Conservation (phyloP, 2,888 invertebrate species). For the Caenorhabditis doughertyi region DNA sequence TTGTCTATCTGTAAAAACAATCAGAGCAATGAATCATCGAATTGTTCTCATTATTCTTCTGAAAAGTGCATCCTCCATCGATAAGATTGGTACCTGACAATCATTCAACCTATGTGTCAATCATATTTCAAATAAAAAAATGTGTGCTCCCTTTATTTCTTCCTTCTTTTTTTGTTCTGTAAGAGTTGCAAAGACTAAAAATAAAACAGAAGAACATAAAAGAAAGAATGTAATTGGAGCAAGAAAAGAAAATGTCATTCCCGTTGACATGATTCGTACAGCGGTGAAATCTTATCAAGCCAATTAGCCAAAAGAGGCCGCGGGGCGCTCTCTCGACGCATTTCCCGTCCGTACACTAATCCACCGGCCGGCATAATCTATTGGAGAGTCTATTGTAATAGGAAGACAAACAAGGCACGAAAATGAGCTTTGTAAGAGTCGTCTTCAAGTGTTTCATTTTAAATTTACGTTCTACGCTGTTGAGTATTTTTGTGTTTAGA, state of each 20-base stretch:
- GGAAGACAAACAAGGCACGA: slow-evolving; percentile 52
- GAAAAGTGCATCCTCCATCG: slow-evolving; percentile 1
- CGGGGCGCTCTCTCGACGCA: slow-evolving; percentile 32
- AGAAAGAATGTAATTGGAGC: slow-evolving; percentile 47
- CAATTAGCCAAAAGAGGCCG: slow-evolving; percentile 60
- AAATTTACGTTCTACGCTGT: slow-evolving; percentile 29
- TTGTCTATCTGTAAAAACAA: slow-evolving; percentile 44
- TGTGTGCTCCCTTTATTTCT: neutral
- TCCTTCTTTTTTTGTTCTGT: neutral
- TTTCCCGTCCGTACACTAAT: slow-evolving; percentile 48
- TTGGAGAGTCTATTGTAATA: slow-evolving; percentile 57
- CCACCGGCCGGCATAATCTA: slow-evolving; percentile 52
- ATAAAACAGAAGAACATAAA: slow-evolving; percentile 19
- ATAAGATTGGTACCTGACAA: neutral
- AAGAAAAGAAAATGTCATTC: slow-evolving; percentile 26
- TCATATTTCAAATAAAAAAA: slow-evolving; percentile 33
- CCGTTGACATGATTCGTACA: slow-evolving; percentile 45
- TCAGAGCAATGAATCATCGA: slow-evolving; percentile 31
- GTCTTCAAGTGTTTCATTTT: slow-evolving; percentile 41
- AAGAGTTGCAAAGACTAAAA: slow-evolving; percentile 25
- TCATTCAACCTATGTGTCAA: slow-evolving; percentile 38
- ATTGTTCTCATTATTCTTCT: slow-evolving; percentile 31
- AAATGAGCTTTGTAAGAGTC: slow-evolving; percentile 37
- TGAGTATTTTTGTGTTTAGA: slow-evolving; percentile 14
- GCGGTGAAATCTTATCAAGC: slow-evolving; percentile 54